A percentile compares a stretch with the other conserved stretches of the same genome.
These are phyloP conservation scores for Aphelenchoides avenae DNA, from an alignment of 1,140 invertebrate genomes.

Conservation along the genomic window DNA sequence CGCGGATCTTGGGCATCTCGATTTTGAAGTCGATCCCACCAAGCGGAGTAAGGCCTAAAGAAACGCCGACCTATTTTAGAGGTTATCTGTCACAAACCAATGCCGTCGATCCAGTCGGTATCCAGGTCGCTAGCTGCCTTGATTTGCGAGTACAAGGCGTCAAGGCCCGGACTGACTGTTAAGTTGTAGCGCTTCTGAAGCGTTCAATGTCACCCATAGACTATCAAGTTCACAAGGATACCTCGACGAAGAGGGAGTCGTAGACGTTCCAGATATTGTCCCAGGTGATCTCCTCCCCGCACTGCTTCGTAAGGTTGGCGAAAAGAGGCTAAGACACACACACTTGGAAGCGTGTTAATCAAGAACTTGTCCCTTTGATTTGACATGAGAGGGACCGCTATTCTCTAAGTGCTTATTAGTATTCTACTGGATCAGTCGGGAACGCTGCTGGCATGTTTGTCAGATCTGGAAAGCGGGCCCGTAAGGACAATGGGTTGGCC, in stretches of 20 bases:
- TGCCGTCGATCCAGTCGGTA: conserved; percentile 4
- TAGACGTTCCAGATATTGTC: conserved; percentile 20
- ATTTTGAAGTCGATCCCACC: conserved; percentile 30
- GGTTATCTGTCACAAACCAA: conserved; percentile 15
- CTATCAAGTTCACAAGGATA: conserved; percentile 9
- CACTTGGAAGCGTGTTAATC: background rate
- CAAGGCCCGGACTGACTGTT: conserved; percentile 7
- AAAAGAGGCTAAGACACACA: conserved; percentile 20
- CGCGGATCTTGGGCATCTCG: conserved; percentile 30
- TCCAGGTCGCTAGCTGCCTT: conserved; percentile 6
- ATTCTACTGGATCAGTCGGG: too few relatives aligned
- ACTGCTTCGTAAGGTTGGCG: conserved; percentile 12
- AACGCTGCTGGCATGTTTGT: too few relatives aligned
- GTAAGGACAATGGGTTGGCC: too few relatives aligned
- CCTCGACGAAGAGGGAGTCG: conserved; percentile 22
- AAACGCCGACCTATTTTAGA: too few relatives aligned
- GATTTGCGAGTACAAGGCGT: conserved; percentile 3
- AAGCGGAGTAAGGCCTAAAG: conserved; percentile 3
- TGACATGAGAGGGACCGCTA: too few relatives aligned
- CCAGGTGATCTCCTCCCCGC: conserved; percentile 6
- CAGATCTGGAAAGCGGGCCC: too few relatives aligned
- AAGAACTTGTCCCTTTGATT: background rate
- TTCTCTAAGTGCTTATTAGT: too few relatives aligned
- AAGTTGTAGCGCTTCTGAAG: conserved; percentile 13
- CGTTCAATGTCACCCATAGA: conserved; percentile 5